Percentiles rank a stretch among this genome's conserved stretches.
These are phyloP conservation scores for Chelon auratus DNA, from an alignment of 2,797 vertebrate species.

Conservation along the genomic window DNA sequence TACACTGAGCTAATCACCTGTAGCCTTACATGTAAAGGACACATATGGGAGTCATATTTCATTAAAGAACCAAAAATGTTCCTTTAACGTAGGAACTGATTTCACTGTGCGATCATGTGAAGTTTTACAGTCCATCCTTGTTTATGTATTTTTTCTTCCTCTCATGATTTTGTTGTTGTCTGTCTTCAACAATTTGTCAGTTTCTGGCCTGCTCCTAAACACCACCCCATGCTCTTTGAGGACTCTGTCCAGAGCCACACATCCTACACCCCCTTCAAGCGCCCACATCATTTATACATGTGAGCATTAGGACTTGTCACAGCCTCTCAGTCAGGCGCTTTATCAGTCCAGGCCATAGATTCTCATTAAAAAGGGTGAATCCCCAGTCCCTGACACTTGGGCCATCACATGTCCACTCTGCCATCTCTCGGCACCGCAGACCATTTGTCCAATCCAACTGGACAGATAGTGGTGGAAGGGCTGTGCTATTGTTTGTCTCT, in stretches of 20 bases:
- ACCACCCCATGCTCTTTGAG: conserved; percentile 47
- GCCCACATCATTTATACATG: conserved; percentile 80
- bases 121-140: background rate
- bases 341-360: conserved; percentile 78
- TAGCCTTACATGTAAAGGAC: background rate
- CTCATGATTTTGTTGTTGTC: background rate
- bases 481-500: conserved; percentile 37
- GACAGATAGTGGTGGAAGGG: conserved; percentile 55
- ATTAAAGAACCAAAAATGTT: background rate
- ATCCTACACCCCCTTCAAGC: conserved; percentile 46
- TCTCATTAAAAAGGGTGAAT: conserved; percentile 81
- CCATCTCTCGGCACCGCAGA: conserved; percentile 63
- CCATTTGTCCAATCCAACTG: conserved; percentile 66
- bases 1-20: background rate
- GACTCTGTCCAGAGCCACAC: conserved; percentile 56
- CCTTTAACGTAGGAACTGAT: background rate
- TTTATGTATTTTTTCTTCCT: background rate
- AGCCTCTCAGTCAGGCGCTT: conserved; percentile 75
- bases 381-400: conserved; percentile 71
- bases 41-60: background rate
- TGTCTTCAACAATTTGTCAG: conserved; percentile 28
- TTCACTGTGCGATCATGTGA: background rate
- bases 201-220: conserved; percentile 35
- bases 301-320: conserved; percentile 82
- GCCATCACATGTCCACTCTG: conserved; percentile 73